Base-by-base conservation (phyloP, 2,888 invertebrate species). In the Rhopalosiphum nymphaeae region DNA sequence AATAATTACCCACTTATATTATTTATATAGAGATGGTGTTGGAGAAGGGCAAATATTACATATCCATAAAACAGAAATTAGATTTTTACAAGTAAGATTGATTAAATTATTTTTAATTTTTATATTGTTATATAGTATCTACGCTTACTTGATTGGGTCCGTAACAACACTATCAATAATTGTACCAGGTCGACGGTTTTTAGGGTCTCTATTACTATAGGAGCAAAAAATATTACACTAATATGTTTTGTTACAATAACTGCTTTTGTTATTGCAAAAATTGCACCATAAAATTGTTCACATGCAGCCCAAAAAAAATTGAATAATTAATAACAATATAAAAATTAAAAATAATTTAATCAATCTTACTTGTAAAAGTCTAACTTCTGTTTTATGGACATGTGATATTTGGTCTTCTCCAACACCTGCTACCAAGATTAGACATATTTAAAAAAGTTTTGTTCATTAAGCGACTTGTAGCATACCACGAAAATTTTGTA, bases 1-100 rank as follows among this genome's bases (percentile, higher is more conserved):
- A 44, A 4, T 44, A 0, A 0, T 95, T 96, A 4, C 99, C 99
- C 0, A 96, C 96, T 0, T 97, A 97, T 0, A 98, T 99, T 90
- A 95, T 99, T 1, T 99, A 49, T 99, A 97, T 96, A 97, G 99
- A 42, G 99, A 99, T 96, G 99, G 99, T 46, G 99, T 99, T 0
- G 98, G 99, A 3, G 99, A 99, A 95, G 99, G 99, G 0, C 98
- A 99, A 95, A 96, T 99, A 3, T 96, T 97, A 0, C 44, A 44
- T 44, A 5, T 44, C 44, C 44, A 3, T 44, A 44, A 44, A 44
- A 44, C 0, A 44, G 44, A 99, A 96, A 97, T 98, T n/a, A 95
- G 96, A 61, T 95, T 96, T 53, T 95, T 97, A 16, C 95, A 95
- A 95, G 96, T 95, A n/a, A 89, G 1, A 44, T 78, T 90, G 16